Conservation (phyloP, 2,888 invertebrate genomes). For the Melolontha melolontha region DNA sequence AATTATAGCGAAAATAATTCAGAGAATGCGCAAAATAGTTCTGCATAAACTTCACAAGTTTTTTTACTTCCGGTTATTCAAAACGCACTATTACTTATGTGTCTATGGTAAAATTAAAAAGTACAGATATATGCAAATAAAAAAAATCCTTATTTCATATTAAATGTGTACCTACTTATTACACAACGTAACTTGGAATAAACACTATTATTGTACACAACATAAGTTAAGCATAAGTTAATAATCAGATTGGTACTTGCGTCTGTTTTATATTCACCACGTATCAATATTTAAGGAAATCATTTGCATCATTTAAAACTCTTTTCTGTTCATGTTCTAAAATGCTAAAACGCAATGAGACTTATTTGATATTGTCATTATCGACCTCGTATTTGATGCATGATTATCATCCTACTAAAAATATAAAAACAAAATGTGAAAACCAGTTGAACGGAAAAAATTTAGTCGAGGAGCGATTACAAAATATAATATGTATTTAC, state of each 20-base stretch:
- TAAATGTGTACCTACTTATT: too few relatives aligned
- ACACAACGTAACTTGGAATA: neutral
- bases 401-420: constrained; percentile 20
- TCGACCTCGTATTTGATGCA: neutral
- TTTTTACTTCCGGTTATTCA: neutral
- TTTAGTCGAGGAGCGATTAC: neutral
- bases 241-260: constrained; percentile 4
- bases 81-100: constrained; percentile 7
- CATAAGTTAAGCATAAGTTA: constrained; percentile 13
- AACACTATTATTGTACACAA: constrained; percentile 4
- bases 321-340: constrained; percentile 4
- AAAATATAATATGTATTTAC: too few relatives aligned
- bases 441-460: constrained; percentile 1
- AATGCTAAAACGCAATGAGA: constrained; percentile 20
- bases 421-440: constrained; percentile 9
- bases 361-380: constrained; percentile 23
- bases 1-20: constrained; percentile 39
- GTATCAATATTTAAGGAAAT: constrained; percentile 23
- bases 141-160: too few relatives aligned
- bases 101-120: constrained; percentile 9
- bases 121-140: too few relatives aligned
- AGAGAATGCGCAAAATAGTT: constrained; percentile 29
- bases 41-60: constrained; percentile 22
- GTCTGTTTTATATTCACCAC: constrained; percentile 20
- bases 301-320: constrained; percentile 26